Percentiles rank a stretch among this genome's conserved stretches.
These are phyloP conservation scores for Rhinatrema bivittatum DNA, from an alignment of 2,797 vertebrate genomes.

Conservation along the genomic window DNA sequence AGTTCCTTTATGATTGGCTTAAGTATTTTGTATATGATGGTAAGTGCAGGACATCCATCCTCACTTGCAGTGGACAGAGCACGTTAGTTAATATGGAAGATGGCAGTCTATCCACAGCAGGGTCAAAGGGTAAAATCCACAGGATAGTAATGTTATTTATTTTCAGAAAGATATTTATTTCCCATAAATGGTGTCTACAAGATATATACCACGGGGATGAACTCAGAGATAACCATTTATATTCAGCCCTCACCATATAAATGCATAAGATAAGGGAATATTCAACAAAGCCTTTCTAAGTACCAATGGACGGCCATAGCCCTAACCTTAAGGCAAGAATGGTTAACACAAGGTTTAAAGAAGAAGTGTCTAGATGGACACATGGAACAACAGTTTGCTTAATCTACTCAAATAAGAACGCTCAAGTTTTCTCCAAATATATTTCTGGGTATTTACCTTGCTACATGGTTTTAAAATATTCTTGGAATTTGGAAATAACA, in stretches of 20 bases:
- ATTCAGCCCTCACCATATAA: constrained; percentile 8
- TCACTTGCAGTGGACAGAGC: constrained; percentile 29
- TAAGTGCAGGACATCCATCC: constrained; percentile 34
- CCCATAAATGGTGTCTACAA: constrained; percentile 5
- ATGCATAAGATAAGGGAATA: neutral
- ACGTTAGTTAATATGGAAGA: constrained; percentile 24
- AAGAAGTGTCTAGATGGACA: no score
- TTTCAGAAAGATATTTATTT: no score
- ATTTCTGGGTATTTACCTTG: no score
- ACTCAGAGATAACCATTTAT: constrained; percentile 14
- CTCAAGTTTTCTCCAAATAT: no score
- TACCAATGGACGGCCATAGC: neutral
- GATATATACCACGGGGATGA: constrained; percentile 5
- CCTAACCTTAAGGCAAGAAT: neutral
- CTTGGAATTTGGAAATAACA: no score
- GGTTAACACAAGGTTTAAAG: neutral
- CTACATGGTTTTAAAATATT: no score
- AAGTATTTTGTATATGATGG: constrained; percentile 34
- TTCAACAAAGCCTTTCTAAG: constrained; percentile 3
- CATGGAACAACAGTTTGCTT: no score
- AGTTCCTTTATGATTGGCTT: constrained; percentile 36
- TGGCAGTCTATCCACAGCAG: constrained; percentile 42
- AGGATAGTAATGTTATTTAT: constrained; percentile 33
- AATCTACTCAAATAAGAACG: no score
- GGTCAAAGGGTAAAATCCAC: constrained; percentile 42